Evolutionary conservation across 2,888 invertebrate species (phyloP), one percentile per base, ranked within the genome.

Genomic region (Drosophila setosimentum): DNA sequence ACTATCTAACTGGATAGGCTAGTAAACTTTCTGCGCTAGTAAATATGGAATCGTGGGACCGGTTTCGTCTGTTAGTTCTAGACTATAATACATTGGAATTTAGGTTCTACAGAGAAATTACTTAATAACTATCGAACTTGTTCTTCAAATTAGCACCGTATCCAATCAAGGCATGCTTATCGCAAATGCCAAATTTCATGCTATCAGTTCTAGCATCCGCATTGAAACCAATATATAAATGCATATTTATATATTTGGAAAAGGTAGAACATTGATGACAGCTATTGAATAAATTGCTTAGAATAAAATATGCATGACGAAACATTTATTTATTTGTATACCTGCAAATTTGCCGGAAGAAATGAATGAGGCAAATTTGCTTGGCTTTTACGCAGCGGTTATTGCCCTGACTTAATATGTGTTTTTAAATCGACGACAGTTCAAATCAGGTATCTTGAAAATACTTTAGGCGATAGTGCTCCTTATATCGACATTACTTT

Each of bases 41-140:
- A 84, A 89, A 78, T 67, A 72, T 69, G 73, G 81, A 74, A 74
- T 68, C 53, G 49, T 29, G 54, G 71, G 72, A 89, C 89, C 84
- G 90, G 90, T 90, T 89, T 65, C 55, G 30, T 45, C 54, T 73
- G 68, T 63, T 55, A 48, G 51, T 59, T 82, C 11, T 55, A 45
- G 40, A 54, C 45, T 57, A 30, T n/a, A 35, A 48, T 57, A n/a
- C 55, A 42, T 68, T 68, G 42, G 49, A 42, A 59, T 68, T 49
- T 35, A 29, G 35, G 33, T 42, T 42, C 21, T 55, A 49, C 32
- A 78, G 65, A 55, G 73, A 81, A 78, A 78, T 78, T 65, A 62
- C 51, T 63, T 55, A 45, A 65, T 71, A 86, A 78, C 89, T 90
- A 89, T 73, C 72, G 60, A 82, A 89, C 83, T 66, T 78, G 83